Conservation (phyloP, 2,113 vertebrate genomes). For the Zosterops borbonicus region DNA sequence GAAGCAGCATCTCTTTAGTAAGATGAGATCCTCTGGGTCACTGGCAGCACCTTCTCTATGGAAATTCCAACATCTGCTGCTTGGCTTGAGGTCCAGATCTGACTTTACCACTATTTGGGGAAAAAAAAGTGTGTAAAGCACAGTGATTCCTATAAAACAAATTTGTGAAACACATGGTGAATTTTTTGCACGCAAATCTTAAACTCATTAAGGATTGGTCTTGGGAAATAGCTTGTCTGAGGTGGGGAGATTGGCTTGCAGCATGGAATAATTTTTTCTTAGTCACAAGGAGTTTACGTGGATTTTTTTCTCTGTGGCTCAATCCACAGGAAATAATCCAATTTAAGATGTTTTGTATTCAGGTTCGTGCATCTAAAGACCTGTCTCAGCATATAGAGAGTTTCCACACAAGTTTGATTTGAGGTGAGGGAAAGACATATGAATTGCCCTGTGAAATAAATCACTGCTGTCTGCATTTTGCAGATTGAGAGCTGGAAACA, state of each 20-base stretch:
- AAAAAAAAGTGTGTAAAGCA: not conserved
- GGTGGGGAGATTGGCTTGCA: not conserved
- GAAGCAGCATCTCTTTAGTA: not conserved
- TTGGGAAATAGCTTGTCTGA: conserved; percentile 1
- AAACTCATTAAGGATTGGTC: not conserved
- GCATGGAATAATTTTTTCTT: not conserved
- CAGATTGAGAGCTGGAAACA: not conserved
- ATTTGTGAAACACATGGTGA: not conserved
- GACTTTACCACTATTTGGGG: not conserved
- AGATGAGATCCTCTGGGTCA: not conserved
- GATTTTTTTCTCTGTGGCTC: not conserved
- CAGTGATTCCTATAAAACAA: not conserved
- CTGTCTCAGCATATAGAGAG: not conserved
- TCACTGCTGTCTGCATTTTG: not conserved
- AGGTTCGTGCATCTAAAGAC: not conserved
- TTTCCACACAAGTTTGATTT: not conserved
- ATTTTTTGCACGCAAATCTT: not conserved
- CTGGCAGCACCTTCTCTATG: not conserved
- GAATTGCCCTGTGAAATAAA: not conserved
- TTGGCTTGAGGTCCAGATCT: not conserved
- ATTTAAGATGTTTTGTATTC: not conserved
- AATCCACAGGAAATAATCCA: not conserved
- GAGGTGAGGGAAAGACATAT: not conserved
- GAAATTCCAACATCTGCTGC: conserved; percentile 8
- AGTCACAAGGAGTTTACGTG: not conserved